Conservation (phyloP, 2,888 invertebrate species). For the Tolmerus cingulatus region DNA sequence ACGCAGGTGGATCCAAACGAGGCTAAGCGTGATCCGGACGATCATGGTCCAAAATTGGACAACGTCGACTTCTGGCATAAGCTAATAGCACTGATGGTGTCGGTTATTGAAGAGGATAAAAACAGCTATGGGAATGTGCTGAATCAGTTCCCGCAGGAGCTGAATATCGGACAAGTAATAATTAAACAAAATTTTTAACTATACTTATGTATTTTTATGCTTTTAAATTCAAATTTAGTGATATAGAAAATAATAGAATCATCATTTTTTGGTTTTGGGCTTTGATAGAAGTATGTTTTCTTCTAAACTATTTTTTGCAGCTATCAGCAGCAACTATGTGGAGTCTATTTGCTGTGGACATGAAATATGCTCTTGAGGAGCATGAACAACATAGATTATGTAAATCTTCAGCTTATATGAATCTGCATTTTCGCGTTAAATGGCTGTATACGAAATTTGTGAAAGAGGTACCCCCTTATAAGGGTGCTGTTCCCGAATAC, state of each 20-base stretch:
- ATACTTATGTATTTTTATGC: not conserved
- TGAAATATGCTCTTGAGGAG: constrained; percentile 97
- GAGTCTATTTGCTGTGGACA: constrained; percentile 94
- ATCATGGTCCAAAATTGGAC: constrained; percentile 84
- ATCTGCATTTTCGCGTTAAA: constrained; percentile 98
- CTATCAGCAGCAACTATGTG: constrained; percentile 98
- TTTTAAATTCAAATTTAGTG: not conserved
- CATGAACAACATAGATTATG: constrained; percentile 95
- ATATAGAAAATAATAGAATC: not conserved
- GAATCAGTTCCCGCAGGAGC: constrained; percentile 98
- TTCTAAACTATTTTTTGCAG: constrained; percentile 64
- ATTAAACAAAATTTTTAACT: not conserved
- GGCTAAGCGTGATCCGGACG: constrained; percentile 86
- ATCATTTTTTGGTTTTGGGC: not conserved
- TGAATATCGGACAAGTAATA: constrained; percentile 92
- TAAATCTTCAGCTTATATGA: constrained; percentile 99
- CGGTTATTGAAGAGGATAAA: constrained; percentile 98
- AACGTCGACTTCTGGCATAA: constrained; percentile 99
- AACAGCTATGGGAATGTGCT: constrained; percentile 97
- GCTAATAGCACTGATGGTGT: constrained; percentile 93
- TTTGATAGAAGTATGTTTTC: constrained; percentile 39
- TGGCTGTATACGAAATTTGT: constrained; percentile 99
- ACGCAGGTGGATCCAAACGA: constrained; percentile 86
- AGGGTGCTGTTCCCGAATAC: constrained; percentile 97
- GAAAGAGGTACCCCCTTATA: constrained; percentile 95